A percentile compares a stretch with the other conserved stretches of the same genome.
phyloP scores from a whole-genome alignment of 2,113 vertebrate species.

The Typhlomys cinereus region DNA sequence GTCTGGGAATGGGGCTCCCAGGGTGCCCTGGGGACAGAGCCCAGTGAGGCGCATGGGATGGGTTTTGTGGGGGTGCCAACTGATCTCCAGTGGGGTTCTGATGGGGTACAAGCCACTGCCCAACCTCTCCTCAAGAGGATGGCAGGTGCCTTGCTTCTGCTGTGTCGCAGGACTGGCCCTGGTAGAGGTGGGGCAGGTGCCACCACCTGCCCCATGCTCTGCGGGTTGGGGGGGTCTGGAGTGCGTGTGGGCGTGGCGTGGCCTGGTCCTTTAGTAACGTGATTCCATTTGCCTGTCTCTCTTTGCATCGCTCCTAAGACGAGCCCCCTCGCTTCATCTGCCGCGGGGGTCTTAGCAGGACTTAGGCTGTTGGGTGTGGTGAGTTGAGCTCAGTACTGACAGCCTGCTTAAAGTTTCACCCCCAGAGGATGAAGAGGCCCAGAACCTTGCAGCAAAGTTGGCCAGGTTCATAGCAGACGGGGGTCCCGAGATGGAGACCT shows the following conservation, averaged over 20 bases:
- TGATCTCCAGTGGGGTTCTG: neutral
- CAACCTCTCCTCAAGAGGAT: too few relatives aligned
- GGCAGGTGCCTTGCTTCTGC: too few relatives aligned
- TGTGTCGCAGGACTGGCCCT: neutral
- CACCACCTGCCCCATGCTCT: neutral
- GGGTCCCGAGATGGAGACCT: constrained; percentile 94
- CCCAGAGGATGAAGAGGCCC: constrained; percentile 95
- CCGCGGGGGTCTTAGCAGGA: constrained; percentile 91
- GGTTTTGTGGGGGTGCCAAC: neutral
- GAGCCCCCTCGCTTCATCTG: constrained; percentile 86
- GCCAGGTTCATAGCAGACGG: constrained; percentile 94
- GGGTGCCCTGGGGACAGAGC: fast-evolving
- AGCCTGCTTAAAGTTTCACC: constrained; percentile 99
- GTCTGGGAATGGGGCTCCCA: neutral
- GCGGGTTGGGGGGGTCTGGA: neutral
- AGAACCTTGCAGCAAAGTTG: constrained; percentile 93
- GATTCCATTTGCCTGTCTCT: constrained; percentile 77
- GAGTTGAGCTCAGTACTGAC: constrained; percentile 94
- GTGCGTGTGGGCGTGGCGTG: neutral
- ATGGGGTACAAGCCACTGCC: neutral
- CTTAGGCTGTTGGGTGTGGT: constrained; percentile 94
- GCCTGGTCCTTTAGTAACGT: constrained; percentile 59
- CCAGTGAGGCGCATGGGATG: neutral
- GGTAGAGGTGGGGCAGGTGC: neutral
- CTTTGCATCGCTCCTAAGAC: constrained; percentile 75